Base-by-base conservation (phyloP, 2,888 invertebrate species). In the Cerceris rybyensis region DNA sequence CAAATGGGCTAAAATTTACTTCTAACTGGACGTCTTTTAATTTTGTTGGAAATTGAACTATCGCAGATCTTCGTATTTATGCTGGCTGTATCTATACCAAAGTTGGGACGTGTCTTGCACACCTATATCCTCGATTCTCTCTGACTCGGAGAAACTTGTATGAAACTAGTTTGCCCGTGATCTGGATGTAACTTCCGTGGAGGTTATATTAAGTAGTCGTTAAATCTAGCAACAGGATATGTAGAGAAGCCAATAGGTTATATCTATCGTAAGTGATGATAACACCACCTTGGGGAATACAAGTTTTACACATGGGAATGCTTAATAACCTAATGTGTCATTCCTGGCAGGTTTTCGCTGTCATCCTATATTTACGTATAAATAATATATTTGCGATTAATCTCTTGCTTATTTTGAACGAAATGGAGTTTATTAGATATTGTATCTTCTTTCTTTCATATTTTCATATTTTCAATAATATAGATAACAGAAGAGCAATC, bases 191-290 rank as follows among this genome's bases (percentile, higher is more conserved):
- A 85, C 85, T 85, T 83, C 70, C 65, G 67, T 49, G 42, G 55
- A 42, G 80, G 78, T 85, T 85, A 85, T 83, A 85, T 85, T 83
- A 85, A 82, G 83, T 79, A 85, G 79, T 75, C 77, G 75, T 80
- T 81, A 85, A 83, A 74, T 70, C 68, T 75, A 65, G 66, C 66
- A 61, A 60, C 65, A 63, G 59, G 70, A 80, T 55, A 58, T 49
- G 17, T 39, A 17, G 55, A 39, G 59, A 43, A 54, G 69, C 59
- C 70, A 68, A 75, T 75, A 76, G 59, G 58, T 49, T 58, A 11
- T 80, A 49, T 61, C 57, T 52, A 59, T 57, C 63, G 28, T 46
- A 13, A 14, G 54, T 52, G 66, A 42, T 73, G 67, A 67, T 58
- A 57, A 55, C 42, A 57, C 42, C 61, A 42, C 11, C 57, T 72